These are phyloP conservation scores for Drosophila lacertosa DNA, from an alignment of 1,140 invertebrate genomes.

Conservation along the genomic window DNA sequence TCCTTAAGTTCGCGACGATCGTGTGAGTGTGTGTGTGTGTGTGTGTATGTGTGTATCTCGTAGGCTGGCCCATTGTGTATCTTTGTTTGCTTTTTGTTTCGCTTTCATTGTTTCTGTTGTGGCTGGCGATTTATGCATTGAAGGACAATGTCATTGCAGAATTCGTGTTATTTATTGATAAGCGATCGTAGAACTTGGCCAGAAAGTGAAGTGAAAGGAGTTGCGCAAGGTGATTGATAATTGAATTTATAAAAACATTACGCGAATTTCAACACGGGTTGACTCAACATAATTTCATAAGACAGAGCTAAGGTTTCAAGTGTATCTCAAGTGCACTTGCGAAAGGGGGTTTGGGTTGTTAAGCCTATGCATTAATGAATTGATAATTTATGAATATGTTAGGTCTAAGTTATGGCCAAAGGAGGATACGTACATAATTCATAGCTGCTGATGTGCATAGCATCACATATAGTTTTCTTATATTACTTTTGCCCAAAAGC, in stretches of 20 bases:
- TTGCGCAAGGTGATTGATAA: constrained; percentile 40
- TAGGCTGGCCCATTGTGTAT: constrained; percentile 39
- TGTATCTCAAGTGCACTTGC: not conserved
- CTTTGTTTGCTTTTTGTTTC: constrained; percentile 40
- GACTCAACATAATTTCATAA: not conserved
- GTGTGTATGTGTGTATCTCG: constrained; percentile 17
- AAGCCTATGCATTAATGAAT: not conserved
- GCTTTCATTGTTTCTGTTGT: constrained; percentile 27
- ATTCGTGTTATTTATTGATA: constrained; percentile 48
- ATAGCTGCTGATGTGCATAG: constrained; percentile 84
- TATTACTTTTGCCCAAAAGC: constrained; percentile 80
- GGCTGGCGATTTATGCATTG: constrained; percentile 36
- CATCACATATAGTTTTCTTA: constrained; percentile 81
- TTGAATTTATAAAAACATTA: not conserved
- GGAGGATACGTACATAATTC: constrained; percentile 82
- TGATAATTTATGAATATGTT: not conserved
- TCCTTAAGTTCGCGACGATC: constrained; percentile 72
- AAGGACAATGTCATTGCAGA: constrained; percentile 80
- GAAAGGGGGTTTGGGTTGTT: not conserved
- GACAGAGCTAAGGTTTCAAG: not conserved
- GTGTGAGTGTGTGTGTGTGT: constrained; percentile 43
- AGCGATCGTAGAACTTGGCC: constrained; percentile 61
- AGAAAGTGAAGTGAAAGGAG: constrained; percentile 36
- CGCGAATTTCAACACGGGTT: too few relatives aligned
- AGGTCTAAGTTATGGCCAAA: not conserved